Evolutionary conservation across 2,113 vertebrate species (phyloP).

Genomic region (Pipra filicauda): DNA sequence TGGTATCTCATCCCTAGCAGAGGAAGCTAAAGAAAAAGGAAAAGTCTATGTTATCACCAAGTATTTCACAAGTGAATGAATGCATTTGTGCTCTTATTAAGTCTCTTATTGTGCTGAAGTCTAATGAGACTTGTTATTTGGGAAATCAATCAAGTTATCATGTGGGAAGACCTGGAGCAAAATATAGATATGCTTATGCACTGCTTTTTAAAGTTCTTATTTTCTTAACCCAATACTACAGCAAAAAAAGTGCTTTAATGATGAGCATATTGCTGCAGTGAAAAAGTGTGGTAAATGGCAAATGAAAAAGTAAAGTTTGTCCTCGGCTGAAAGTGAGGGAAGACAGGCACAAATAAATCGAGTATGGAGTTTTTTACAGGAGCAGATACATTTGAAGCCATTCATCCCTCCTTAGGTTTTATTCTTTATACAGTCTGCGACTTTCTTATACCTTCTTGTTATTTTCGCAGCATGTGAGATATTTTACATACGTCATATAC

Average conservation of each 20-base stretch:
- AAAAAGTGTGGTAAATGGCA: background rate
- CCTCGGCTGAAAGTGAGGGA: background rate
- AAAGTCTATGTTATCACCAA: background rate
- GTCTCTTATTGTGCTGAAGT: background rate
- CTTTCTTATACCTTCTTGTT: background rate
- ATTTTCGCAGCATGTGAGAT: background rate
- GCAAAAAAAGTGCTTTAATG: background rate
- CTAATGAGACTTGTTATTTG: background rate
- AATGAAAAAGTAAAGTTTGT: background rate
- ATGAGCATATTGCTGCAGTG: background rate
- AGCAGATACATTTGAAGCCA: background rate
- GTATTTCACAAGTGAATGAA: background rate
- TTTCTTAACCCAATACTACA: background rate
- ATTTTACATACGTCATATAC: background rate
- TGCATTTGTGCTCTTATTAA: background rate
- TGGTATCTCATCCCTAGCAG: background rate
- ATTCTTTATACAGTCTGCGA: background rate
- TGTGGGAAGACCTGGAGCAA: background rate
- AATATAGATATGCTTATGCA: background rate
- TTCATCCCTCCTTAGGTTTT: background rate
- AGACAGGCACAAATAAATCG: background rate
- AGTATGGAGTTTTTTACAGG: background rate
- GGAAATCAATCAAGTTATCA: background rate
- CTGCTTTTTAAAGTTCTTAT: background rate
- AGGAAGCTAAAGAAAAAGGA: background rate